Base-by-base conservation (phyloP, 2,797 vertebrate species). In the Scolopax rusticola region DNA sequence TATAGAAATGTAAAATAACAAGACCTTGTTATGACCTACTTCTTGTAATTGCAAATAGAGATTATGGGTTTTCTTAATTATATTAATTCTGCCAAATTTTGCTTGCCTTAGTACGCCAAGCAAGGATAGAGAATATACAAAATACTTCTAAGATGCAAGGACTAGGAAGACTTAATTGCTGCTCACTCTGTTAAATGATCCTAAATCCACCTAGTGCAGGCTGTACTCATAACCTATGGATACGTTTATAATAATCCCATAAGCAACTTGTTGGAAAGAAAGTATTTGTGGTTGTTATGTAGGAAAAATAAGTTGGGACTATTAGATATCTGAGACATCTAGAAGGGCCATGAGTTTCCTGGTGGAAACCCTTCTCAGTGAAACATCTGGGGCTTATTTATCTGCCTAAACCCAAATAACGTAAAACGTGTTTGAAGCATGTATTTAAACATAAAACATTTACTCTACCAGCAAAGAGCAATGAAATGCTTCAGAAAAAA, bases 331-430 rank as follows among this genome's bases (percentile, higher is more conserved):
- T 45, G 77, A 84, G 68, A 90, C 86, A 83, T 92, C 53, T 84
- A 88, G 79, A 83, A 92, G 51, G 81, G 24, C 81, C 63, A 20
- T 8, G 28, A 83, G 33, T 91, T 95, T 90, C 74, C 67, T 91
- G 45, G 30, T 93, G 59, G 45, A 94, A 95, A 87, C 61, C 36
- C 28, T 87, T 92, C 71, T 84, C n/a, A 15, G 61, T 64, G 51
- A 89, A 84, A 93, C 94, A 96, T 97, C 96, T 97, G 97, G 79
- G 93, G 59, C 95, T 94, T 90, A 83, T 92, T 85, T 75, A 30
- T 93, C 36, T 91, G 63, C 51, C 64, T 93, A 64, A 93, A 93
- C 70, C 50, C 32, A 68, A 92, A 93, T 75, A 53, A 51, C 36
- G 25, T 56, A 59, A 91, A 61, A 89, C 71, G 75, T 92, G 61